Base-by-base conservation (phyloP, 2,797 vertebrate genomes). In the Crocodylus rhombifer region DNA sequence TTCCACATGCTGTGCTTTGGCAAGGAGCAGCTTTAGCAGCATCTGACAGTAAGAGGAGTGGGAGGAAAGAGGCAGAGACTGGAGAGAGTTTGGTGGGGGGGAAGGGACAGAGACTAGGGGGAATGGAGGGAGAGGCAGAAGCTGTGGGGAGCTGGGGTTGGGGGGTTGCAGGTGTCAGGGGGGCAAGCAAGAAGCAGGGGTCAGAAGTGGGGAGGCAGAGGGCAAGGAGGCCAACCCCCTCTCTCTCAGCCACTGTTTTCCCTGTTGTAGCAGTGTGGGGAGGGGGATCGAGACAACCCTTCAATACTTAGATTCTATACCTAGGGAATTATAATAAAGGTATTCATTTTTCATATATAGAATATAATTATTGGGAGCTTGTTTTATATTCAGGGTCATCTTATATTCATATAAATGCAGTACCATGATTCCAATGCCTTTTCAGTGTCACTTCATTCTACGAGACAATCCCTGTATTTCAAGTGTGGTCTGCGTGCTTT, bases 211-310 rank as follows among this genome's bases (percentile, higher is more conserved):
- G 7, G 42, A 42, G 42, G 4, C 79, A 3, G 26, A 36, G 15
- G 23, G 25, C 0, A 0, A 81, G 23, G 36, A 14, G 8, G 8
- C 42, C 42, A 42, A 30, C 42, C 42, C 42, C 8, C 42, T 42
- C 42, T 3, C 42, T 9, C 42, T 9, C 42, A 42, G 5, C 42
- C 42, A 42, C 42, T 42, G 42, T 42, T 42, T 42, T 42, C 42
- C 42, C 42, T 42, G 42, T 42, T 42, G 42, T 9, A 42, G 26
- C 20, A 64, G 9, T 3, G 15, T 28, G 5, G 4, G 67, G 2
- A 77, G 17, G 7, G 3, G 1, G 5, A 5, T 8, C 65, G 60
- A 4, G 81, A 77, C 60, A 23, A 7, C 18, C 16, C 58, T 26
- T 76, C 42, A 83, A 10, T 42, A 42, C 42, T 42, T 42, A 42